A percentile compares a stretch with the other conserved stretches of the same genome.
These are phyloP conservation scores for Aphaenogaster rudis DNA, from an alignment of 1,140 invertebrate genomes.

Conservation along the genomic window DNA sequence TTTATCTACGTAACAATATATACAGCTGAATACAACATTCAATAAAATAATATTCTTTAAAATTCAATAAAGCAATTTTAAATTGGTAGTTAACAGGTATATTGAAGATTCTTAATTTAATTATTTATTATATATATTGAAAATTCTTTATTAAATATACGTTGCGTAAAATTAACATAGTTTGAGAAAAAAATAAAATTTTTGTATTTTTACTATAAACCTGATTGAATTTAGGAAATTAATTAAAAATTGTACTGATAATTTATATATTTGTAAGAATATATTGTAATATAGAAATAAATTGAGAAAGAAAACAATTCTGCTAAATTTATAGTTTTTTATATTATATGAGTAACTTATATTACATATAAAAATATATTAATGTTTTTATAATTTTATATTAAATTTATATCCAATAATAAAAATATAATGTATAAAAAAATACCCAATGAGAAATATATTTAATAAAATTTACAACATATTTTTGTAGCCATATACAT, in stretches of 20 bases:
- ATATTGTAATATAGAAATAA: too few species aligned
- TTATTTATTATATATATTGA: neutral
- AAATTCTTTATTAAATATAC: neutral
- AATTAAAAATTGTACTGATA: neutral
- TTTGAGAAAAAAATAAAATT: neutral
- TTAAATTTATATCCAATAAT: neutral
- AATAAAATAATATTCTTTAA: conserved; percentile 8
- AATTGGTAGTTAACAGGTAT: neutral
- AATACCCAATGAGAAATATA: conserved; percentile 19
- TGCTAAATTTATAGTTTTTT: neutral
- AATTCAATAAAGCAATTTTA: conserved; percentile 26
- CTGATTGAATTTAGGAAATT: neutral
- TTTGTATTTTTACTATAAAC: conserved; percentile 5
- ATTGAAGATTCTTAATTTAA: conserved; percentile 8
- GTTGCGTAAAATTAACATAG: neutral
- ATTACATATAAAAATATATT: neutral
- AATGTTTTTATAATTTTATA: conserved; percentile 43
- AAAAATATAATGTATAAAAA: conserved; percentile 1
- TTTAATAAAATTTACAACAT: conserved; percentile 8
- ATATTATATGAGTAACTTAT: neutral
- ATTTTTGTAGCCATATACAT: neutral
- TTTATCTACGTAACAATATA: conserved; percentile 5
- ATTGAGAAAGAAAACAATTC: neutral
- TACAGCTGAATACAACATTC: neutral
- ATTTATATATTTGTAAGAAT: neutral